Base-by-base conservation (phyloP, 2,888 invertebrate species). In the Ichneumoninae sp. region DNA sequence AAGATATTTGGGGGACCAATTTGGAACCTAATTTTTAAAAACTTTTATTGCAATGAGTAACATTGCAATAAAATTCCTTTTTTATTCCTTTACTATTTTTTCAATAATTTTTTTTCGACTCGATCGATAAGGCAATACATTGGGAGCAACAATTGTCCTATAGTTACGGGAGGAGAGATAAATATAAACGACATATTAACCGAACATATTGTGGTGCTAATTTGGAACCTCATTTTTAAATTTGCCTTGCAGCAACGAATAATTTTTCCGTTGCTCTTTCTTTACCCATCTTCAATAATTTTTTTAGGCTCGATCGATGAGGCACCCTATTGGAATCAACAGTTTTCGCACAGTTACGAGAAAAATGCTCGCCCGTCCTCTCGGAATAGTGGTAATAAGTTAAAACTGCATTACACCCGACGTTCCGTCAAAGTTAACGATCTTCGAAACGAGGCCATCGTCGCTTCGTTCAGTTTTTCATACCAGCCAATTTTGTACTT, bases 401-500 rank as follows among this genome's bases (percentile, higher is more conserved):
- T 47, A 88, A 86, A 85, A 85, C 81, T 85, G 84, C 81, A 84
- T 83, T 86, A 85, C 80, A 83, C 82, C 75, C 60, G 83, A 83
- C 80, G 86, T 85, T 69, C 79, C 82, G 79, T 83, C 83, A 83
- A 83, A 87, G 83, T 87, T 84, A 81, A 83, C 76, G 54, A 78
- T 66, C 75, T 81, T 78, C 70, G 75, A 77, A 84, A 83, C 74
- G 87, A 85, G 87, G 83, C 86, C 79, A 83, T 85, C 81, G 81
- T 75, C 76, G 81, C 81, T 75, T 81, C 81, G 50, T 82, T 85
- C 71, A 26, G 52, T 66, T 65, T 79, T 47, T 69, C 71, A 82
- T 78, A 44, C 66, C 80, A 88, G 85, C 88, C 89, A 90, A 91
- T 91, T 90, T 91, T 89, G 86, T 88, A 89, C 89, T 90, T 90